A percentile compares a stretch with the other conserved stretches of the same genome.
Conservation (phyloP, 2,113 vertebrate species). For the Rissa tridactyla region DNA sequence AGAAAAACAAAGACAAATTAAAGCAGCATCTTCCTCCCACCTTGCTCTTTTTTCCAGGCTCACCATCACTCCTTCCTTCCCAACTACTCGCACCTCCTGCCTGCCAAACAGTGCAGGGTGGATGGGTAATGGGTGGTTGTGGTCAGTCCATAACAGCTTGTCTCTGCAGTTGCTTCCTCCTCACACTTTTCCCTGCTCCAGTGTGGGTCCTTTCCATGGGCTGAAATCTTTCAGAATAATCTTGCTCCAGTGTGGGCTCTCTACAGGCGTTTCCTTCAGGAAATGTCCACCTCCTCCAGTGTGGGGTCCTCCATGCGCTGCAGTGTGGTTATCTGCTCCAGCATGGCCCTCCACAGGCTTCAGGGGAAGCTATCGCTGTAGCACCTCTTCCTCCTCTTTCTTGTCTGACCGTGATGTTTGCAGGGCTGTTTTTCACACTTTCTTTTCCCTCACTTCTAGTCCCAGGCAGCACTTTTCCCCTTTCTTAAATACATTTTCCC, state of each 20-base stretch:
- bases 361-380: not conserved
- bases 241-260: not conserved
- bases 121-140: not conserved
- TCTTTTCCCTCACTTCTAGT: not conserved
- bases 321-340: not conserved
- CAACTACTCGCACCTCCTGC: not conserved
- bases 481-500: not conserved
- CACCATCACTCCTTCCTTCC: not conserved
- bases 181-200: not conserved
- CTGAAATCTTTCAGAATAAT: not conserved
- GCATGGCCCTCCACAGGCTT: not conserved
- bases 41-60: not conserved
- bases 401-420: not conserved
- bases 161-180: not conserved
- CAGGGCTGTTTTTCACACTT: not conserved
- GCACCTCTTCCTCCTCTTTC: not conserved
- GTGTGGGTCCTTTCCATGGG: fast-evolving
- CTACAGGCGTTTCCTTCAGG: not conserved
- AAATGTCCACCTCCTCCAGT: not conserved
- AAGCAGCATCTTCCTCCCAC: not conserved
- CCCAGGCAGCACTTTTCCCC: not conserved
- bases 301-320: fast-evolving
- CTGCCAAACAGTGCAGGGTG: not conserved
- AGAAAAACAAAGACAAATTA: not conserved
- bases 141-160: not conserved